phyloP scores from a whole-genome alignment of 1,140 invertebrate genomes.

The Scaptomyza montana region DNA sequence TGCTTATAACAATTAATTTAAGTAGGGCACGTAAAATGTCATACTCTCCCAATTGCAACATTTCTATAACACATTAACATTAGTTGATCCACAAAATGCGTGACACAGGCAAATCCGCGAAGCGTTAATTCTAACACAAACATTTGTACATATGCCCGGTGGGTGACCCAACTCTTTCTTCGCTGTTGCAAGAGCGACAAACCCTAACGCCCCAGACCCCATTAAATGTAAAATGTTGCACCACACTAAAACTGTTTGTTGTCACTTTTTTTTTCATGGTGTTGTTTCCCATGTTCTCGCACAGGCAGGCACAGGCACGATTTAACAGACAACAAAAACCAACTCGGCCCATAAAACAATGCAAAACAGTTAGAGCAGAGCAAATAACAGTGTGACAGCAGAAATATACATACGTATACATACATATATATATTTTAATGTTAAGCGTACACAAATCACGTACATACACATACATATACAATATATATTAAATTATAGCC shows the following conservation, averaged over 20 bases:
- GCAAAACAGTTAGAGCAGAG: slow-evolving; percentile 74
- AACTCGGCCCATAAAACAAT: slow-evolving; percentile 75
- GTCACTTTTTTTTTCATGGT: slow-evolving; percentile 33
- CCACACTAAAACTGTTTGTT: slow-evolving; percentile 37
- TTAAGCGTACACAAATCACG: slow-evolving; percentile 5
- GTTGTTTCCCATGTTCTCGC: slow-evolving; percentile 74
- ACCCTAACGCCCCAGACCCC: slow-evolving; percentile 51
- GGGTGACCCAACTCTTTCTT: slow-evolving; percentile 23
- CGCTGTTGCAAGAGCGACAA: background rate
- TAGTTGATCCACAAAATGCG: slow-evolving; percentile 39
- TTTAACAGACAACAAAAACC: slow-evolving; percentile 37
- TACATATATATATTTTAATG: too few relatives aligned
- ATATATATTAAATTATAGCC: slow-evolving; percentile 60
- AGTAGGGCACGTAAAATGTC: slow-evolving; percentile 66
- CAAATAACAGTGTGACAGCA: slow-evolving; percentile 52
- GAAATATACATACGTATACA: too few relatives aligned
- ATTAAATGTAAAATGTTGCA: slow-evolving; percentile 79
- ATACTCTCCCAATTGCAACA: slow-evolving; percentile 16
- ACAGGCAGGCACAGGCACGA: slow-evolving; percentile 24
- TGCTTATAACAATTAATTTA: slow-evolving; percentile 63
- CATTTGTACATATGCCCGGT: background rate
- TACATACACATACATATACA: slow-evolving; percentile 11
- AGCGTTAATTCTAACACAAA: slow-evolving; percentile 49
- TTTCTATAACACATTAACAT: slow-evolving; percentile 4
- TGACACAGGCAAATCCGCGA: slow-evolving; percentile 57